A percentile compares a stretch with the other conserved stretches of the same genome.
These are phyloP conservation scores for Periparus ater DNA, from an alignment of 2,797 vertebrate species.

Conservation along the genomic window DNA sequence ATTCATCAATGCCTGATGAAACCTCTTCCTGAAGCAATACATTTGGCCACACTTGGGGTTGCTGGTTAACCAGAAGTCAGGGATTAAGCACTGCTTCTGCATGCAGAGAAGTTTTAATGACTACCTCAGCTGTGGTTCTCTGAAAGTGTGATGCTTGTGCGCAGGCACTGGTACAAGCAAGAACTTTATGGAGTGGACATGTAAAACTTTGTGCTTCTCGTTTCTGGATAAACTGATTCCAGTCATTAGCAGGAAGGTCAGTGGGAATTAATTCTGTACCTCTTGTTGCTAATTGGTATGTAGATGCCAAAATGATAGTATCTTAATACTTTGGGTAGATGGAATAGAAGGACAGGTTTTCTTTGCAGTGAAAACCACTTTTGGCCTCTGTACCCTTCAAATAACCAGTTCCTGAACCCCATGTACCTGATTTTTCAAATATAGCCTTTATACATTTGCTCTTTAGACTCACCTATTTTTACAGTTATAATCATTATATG, in stretches of 20 bases:
- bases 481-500: neutral
- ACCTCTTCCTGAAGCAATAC: neutral
- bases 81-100: neutral
- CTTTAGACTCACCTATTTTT: conserved; percentile 1
- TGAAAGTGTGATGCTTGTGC: neutral
- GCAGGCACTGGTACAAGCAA: neutral
- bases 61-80: neutral
- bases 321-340: neutral
- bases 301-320: neutral
- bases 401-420: neutral
- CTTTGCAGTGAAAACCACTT: neutral
- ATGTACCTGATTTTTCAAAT: neutral
- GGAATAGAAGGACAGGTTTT: neutral
- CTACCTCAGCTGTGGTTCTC: neutral
- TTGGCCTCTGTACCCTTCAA: neutral
- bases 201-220: neutral
- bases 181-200: neutral
- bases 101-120: neutral
- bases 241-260: neutral
- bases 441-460: neutral
- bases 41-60: neutral
- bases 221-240: neutral
- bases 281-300: neutral
- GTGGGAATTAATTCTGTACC: neutral
- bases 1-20: no score